Conservation (phyloP, 2,888 invertebrate species). For the Anarsia innoxiella region DNA sequence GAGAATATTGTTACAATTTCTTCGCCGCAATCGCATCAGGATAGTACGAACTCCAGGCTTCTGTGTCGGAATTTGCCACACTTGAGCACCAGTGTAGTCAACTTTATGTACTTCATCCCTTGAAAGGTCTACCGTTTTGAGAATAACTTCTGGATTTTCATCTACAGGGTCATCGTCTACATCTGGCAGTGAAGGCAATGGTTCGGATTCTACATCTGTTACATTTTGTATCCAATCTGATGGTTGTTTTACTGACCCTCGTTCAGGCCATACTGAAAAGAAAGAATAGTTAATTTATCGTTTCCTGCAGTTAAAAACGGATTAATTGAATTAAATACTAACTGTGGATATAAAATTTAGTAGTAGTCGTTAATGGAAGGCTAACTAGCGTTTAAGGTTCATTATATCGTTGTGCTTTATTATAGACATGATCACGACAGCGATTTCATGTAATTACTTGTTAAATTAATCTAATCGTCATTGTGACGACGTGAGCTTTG, state of each 20-base stretch:
- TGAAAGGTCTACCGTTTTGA: constrained; percentile 24
- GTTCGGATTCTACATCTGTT: constrained; percentile 8
- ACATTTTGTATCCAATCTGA: constrained; percentile 19
- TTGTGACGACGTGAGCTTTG: too few relatives aligned
- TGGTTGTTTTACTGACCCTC: constrained; percentile 56
- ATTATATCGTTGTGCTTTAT: too few relatives aligned
- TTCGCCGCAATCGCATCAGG: constrained; percentile 44
- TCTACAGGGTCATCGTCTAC: constrained; percentile 19
- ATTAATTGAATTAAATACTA: too few relatives aligned
- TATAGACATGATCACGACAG: too few relatives aligned
- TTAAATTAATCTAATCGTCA: too few relatives aligned
- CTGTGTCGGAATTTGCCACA: constrained; percentile 80
- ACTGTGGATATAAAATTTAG: too few relatives aligned
- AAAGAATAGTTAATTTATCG: too few relatives aligned
- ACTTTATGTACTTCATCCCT: constrained; percentile 48
- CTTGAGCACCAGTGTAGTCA: constrained; percentile 84
- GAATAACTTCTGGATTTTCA: constrained; percentile 17
- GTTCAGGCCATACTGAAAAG: constrained; percentile 36
- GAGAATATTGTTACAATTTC: constrained; percentile 47
- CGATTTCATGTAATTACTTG: too few relatives aligned
- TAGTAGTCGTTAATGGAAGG: too few relatives aligned
- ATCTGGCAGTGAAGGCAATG: constrained; percentile 20
- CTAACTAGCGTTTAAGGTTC: too few relatives aligned
- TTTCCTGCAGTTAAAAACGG: too few relatives aligned
- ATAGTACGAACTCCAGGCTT: constrained; percentile 58